Evolutionary conservation across 2,113 vertebrate species (phyloP), one percentile per base, ranked within the genome.

Genomic region (Takifugu flavidus): DNA sequence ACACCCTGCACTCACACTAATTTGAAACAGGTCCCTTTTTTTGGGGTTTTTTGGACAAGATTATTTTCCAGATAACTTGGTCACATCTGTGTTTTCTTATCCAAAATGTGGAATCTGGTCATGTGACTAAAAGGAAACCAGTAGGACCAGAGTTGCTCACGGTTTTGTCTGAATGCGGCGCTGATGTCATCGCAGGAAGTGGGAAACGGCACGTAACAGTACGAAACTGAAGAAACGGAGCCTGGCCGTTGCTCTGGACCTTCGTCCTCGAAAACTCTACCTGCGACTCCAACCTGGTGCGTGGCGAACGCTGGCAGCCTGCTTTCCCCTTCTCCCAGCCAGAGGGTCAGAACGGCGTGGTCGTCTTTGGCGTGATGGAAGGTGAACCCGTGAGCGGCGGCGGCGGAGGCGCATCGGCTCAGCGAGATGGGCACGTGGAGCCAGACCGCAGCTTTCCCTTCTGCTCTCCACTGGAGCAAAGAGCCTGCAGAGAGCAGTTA

Each of bases 281-380:
- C 96, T 91, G 94, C 95, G 5, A 98, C 95, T 43, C 96, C 96
- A 2, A 98, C 49, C 79, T 98, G 96, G 82, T 98, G 96, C 0
- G 92, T 96, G 3, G 95, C 95, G 0, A 91, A 97, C 1, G 74
- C 87, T 0, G 96, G 95, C 14, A 96, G 86, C 29, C 91, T 85
- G 91, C 88, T 95, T 34, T 89, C 82, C 13, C 91, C 95, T 4
- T 89, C 80, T 3, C 84, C 91, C 73, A 96, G 73, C 95, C 96
- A 98, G 25, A 97, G 84, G 0, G 90, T 83, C 74, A 99, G 75
- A 0, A 93, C 90, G 2, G 93, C 89, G 0, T 84, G 83, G 65
- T 92, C 75, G 0, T 56, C 60, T 52, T 82, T 89, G 0, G 95
- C 93, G 0, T 98, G 96, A 60, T 98, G 96, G 78, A 95, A 98